These are phyloP conservation scores for Bombus pyrosoma DNA, from an alignment of 1,140 invertebrate species.

Conservation along the genomic window DNA sequence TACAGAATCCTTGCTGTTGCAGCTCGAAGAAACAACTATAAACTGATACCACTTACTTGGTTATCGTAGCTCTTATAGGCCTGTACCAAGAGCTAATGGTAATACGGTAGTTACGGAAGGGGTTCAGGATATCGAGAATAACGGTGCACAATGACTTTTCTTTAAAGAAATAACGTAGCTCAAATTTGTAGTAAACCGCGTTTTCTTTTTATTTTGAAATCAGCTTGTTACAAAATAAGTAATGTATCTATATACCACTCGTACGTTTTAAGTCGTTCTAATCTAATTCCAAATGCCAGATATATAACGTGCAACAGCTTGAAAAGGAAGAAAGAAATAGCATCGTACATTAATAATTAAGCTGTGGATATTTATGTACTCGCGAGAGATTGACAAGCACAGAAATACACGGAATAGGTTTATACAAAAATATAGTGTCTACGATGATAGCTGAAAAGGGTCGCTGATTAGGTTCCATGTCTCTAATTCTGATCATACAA, in stretches of 20 bases:
- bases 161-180: not conserved
- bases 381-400: no score
- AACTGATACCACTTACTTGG: constrained; percentile 71
- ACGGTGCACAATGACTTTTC: not conserved
- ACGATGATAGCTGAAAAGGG: no score
- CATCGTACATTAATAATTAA: not conserved
- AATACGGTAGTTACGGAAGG: constrained; percentile 65
- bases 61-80: constrained; percentile 74
- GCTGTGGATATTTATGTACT: no score
- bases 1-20: constrained; percentile 64
- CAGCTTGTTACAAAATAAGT: not conserved
- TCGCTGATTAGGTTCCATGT: no score
- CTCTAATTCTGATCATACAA: no score
- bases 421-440: no score
- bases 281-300: not conserved
- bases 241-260: not conserved
- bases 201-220: not conserved
- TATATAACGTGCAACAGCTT: not conserved
- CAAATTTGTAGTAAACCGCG: not conserved
- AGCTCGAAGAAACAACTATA: constrained; percentile 65
- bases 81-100: constrained; percentile 50
- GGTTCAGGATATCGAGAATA: constrained; percentile 63
- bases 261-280: not conserved
- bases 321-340: not conserved
- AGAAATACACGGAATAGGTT: no score